Evolutionary conservation across 1,140 invertebrate species (phyloP).

Genomic region (Meloidogyne hapla): DNA sequence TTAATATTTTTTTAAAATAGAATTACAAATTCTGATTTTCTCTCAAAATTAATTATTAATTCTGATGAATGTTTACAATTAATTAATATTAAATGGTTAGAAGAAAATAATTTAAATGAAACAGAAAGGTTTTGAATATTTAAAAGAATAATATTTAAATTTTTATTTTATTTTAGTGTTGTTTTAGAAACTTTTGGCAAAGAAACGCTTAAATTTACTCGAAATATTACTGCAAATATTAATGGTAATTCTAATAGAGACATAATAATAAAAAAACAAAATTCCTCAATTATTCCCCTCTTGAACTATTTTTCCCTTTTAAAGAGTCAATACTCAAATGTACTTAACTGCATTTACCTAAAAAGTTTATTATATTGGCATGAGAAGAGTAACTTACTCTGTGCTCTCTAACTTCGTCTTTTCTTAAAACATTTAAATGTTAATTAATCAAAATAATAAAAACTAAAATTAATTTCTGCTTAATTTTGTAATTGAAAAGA

Average conservation of each 20-base stretch:
- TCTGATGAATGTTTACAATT: constrained; percentile 2
- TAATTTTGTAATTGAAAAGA: too few relatives aligned
- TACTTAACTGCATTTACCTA: too few relatives aligned
- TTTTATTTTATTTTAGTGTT: not conserved
- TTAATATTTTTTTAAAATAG: not conserved
- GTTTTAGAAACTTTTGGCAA: not conserved
- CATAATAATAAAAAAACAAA: not conserved
- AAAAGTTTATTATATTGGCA: too few relatives aligned
- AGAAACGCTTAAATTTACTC: not conserved
- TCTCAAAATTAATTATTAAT: not conserved
- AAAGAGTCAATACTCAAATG: too few relatives aligned
- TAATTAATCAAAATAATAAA: too few relatives aligned
- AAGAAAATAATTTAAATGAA: not conserved
- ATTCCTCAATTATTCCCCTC: too few relatives aligned
- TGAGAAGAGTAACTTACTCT: too few relatives aligned
- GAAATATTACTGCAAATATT: not conserved
- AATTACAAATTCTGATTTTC: not conserved
- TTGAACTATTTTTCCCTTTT: too few relatives aligned
- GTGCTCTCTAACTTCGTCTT: too few relatives aligned
- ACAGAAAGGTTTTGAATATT: not conserved
- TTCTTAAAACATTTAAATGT: too few relatives aligned
- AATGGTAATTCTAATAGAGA: not conserved
- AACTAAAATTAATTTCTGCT: too few relatives aligned
- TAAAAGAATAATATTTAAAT: not conserved
- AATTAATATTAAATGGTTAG: not conserved